Percentiles rank a stretch among this genome's conserved stretches.
phyloP scores from a whole-genome alignment of 2,888 invertebrate species.

The Allygus modestus region DNA sequence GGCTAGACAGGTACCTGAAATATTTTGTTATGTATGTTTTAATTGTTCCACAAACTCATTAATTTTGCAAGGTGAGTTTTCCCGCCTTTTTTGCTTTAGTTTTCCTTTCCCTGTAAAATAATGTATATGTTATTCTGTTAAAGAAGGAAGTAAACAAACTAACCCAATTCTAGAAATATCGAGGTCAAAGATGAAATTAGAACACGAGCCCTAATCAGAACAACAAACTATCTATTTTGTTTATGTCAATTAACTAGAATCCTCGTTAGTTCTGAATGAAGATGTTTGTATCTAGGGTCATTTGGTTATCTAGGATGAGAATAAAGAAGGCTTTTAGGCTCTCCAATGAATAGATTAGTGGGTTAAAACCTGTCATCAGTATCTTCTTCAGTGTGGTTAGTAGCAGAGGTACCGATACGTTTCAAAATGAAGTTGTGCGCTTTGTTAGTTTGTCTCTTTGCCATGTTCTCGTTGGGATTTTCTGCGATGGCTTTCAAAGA shows the following conservation, averaged over 20 bases:
- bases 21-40: too few species aligned
- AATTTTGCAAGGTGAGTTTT: too few species aligned
- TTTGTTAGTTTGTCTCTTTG: neutral
- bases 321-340: neutral
- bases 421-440: neutral
- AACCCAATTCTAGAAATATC: neutral
- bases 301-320: neutral
- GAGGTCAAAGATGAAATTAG: conserved; percentile 7
- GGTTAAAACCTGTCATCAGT: conserved; percentile 1
- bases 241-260: neutral
- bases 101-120: too few species aligned
- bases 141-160: conserved; percentile 17
- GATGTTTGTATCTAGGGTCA: neutral
- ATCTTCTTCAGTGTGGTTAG: neutral
- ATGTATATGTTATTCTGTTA: too few species aligned
- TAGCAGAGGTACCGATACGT: neutral
- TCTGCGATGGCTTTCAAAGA: conserved; percentile 34
- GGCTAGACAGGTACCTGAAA: too few species aligned
- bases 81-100: too few species aligned
- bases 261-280: conserved; percentile 4
- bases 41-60: too few species aligned
- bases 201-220: neutral
- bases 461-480: neutral
- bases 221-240: neutral
- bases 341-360: neutral